phyloP scores from a whole-genome alignment of 2,113 vertebrate species.

The Ictalurus punctatus region DNA sequence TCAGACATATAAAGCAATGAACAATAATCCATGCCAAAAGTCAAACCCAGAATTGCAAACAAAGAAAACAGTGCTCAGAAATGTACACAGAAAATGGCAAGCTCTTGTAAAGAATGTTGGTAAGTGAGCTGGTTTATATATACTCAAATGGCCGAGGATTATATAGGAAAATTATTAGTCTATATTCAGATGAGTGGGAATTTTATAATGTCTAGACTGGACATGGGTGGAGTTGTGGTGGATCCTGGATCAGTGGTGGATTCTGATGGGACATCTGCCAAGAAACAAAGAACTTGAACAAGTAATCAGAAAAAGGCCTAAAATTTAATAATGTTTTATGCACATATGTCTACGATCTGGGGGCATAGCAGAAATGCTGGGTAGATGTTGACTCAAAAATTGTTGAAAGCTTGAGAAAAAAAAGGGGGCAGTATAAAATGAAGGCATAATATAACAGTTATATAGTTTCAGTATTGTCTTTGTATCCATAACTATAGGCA shows the following conservation, averaged over 20 bases:
- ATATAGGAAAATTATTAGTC: not conserved
- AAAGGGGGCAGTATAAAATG: too few species aligned
- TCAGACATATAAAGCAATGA: not conserved
- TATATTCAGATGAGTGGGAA: not conserved
- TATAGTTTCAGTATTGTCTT: too few species aligned
- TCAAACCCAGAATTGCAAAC: not conserved
- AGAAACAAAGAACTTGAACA: not conserved
- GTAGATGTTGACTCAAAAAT: too few species aligned
- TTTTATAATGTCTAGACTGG: not conserved
- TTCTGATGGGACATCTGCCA: not conserved
- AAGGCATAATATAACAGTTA: too few species aligned
- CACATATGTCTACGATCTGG: not conserved
- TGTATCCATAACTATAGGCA: too few species aligned
- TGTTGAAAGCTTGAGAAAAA: too few species aligned
- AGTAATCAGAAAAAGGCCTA: not conserved
- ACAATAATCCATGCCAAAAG: not conserved
- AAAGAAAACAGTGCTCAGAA: not conserved
- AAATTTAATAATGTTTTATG: not conserved
- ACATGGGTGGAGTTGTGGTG: not conserved
- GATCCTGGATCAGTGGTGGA: not conserved
- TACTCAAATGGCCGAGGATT: not conserved
- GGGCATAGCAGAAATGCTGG: not conserved
- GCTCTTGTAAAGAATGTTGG: not conserved
- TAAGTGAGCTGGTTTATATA: not conserved
- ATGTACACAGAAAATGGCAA: not conserved